A percentile compares a stretch with the other conserved stretches of the same genome.
phyloP scores from a whole-genome alignment of 2,888 invertebrate genomes.

The Chrysolina haemoptera region DNA sequence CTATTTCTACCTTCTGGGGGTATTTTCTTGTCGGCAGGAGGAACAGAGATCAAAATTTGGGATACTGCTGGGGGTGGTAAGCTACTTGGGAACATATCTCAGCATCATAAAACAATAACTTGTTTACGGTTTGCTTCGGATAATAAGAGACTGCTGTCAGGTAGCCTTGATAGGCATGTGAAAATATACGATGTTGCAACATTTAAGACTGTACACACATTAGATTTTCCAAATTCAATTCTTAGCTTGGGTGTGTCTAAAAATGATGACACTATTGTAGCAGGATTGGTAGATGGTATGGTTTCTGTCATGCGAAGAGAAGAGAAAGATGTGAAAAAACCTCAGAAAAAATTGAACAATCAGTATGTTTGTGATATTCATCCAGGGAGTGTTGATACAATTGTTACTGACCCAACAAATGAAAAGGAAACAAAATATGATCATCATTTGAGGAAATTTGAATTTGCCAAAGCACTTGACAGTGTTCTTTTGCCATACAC shows the following conservation, averaged over 20 bases:
- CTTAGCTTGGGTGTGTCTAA: slow-evolving; percentile 85
- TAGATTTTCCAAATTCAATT: slow-evolving; percentile 92
- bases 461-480: slow-evolving; percentile 86
- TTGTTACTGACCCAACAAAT: slow-evolving; percentile 69
- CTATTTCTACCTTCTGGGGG: slow-evolving; percentile 92
- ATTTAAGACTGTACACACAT: slow-evolving; percentile 89
- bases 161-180: slow-evolving; percentile 93
- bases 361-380: slow-evolving; percentile 65
- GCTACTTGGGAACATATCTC: slow-evolving; percentile 85
- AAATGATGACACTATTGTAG: slow-evolving; percentile 87
- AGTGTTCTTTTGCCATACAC: slow-evolving; percentile 76
- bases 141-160: slow-evolving; percentile 88
- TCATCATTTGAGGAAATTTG: slow-evolving; percentile 81
- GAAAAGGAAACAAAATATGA: slow-evolving; percentile 77
- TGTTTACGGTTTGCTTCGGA: slow-evolving; percentile 86
- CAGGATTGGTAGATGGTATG: slow-evolving; percentile 94
- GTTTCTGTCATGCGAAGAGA: slow-evolving; percentile 88
- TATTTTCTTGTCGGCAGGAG: slow-evolving; percentile 88
- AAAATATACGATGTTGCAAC: slow-evolving; percentile 92
- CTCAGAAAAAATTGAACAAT: slow-evolving; percentile 73
- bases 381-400: slow-evolving; percentile 70
- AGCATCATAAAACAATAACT: slow-evolving; percentile 97
- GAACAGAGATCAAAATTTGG: slow-evolving; percentile 91
- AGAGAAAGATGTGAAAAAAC: slow-evolving; percentile 69
- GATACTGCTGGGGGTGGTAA: slow-evolving; percentile 92